These are phyloP conservation scores for Lophura nycthemera DNA, from an alignment of 2,113 vertebrate genomes.

Conservation along the genomic window DNA sequence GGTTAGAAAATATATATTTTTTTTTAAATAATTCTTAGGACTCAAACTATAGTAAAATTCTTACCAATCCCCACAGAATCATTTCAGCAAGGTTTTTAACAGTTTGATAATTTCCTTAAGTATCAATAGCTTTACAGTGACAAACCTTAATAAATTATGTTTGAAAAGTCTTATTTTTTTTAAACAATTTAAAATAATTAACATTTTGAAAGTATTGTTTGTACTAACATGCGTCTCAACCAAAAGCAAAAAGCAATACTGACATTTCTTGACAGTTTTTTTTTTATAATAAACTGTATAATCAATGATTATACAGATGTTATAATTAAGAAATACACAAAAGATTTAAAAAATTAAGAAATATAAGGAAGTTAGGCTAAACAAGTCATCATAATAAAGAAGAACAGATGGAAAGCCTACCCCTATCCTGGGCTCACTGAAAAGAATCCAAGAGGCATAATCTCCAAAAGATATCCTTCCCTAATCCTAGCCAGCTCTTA, in stretches of 20 bases:
- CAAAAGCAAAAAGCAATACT: background rate
- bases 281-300: background rate
- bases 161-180: background rate
- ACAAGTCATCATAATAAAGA: too few relatives aligned
- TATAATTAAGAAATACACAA: too few relatives aligned
- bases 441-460: too few relatives aligned
- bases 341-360: too few relatives aligned
- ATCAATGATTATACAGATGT: too few relatives aligned
- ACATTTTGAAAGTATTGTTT: background rate
- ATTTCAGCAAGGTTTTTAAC: background rate
- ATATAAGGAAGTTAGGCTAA: too few relatives aligned
- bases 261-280: background rate
- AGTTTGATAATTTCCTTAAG: background rate
- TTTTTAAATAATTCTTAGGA: background rate
- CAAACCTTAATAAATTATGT: background rate
- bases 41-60: background rate
- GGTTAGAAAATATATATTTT: background rate
- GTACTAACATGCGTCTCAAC: background rate
- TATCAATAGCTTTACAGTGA: background rate
- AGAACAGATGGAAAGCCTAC: too few relatives aligned
- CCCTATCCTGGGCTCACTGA: too few relatives aligned
- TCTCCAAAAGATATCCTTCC: too few relatives aligned
- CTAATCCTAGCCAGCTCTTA: too few relatives aligned
- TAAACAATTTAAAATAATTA: background rate
- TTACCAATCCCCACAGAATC: background rate